These are phyloP conservation scores for Xyrauchen texanus DNA, from an alignment of 2,113 vertebrate genomes.

Conservation along the genomic window DNA sequence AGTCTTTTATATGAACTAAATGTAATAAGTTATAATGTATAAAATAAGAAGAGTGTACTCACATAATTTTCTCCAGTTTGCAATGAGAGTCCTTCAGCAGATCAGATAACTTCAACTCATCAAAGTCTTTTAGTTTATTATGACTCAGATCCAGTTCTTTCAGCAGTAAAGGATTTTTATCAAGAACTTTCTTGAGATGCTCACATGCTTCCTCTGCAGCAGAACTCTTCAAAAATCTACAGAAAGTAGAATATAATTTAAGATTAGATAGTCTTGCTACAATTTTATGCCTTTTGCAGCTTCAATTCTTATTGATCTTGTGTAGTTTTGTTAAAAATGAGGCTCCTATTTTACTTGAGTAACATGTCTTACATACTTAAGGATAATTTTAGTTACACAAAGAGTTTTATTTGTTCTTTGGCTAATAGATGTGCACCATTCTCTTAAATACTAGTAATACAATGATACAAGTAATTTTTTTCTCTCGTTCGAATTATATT, in stretches of 20 bases:
- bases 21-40: no score
- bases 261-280: background rate
- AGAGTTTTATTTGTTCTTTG: no score
- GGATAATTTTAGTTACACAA: no score
- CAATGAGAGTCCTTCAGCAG: background rate
- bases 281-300: background rate
- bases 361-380: no score
- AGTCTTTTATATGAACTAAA: no score
- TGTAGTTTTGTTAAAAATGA: background rate
- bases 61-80: background rate
- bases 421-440: no score
- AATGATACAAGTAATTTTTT: no score
- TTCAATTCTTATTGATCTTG: no score
- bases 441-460: no score
- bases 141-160: background rate
- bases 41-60: no score
- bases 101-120: background rate
- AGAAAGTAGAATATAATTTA: background rate
- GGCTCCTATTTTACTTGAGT: no score
- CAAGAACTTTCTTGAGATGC: background rate
- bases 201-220: background rate
- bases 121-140: background rate
- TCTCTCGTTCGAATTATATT: no score
- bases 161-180: background rate
- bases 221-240: background rate